These are phyloP conservation scores for Podarcis lilfordi DNA, from an alignment of 2,797 vertebrate species.

Conservation along the genomic window DNA sequence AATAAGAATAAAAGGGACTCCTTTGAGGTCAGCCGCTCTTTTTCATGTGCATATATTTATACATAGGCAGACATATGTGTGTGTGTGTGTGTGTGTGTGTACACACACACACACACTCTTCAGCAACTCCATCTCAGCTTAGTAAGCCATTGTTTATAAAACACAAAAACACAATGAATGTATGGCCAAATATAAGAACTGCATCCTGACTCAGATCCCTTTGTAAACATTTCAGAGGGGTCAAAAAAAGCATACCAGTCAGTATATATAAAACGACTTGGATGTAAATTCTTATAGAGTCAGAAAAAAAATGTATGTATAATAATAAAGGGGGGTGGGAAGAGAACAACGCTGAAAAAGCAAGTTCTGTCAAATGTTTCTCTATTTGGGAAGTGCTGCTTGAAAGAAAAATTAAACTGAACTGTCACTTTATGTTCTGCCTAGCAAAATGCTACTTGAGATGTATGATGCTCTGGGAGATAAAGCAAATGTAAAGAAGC, in stretches of 20 bases:
- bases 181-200: conserved; percentile 35
- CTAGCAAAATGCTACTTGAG: neutral
- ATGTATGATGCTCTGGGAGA: neutral
- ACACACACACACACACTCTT: conserved; percentile 50
- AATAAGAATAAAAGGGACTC: conserved; percentile 35
- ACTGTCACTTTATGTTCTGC: conserved; percentile 35
- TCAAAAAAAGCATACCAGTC: conserved; percentile 19
- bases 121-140: conserved; percentile 61
- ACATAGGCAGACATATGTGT: too few species aligned
- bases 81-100: too few species aligned
- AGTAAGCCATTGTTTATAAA: conserved; percentile 69
- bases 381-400: conserved; percentile 27
- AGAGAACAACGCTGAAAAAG: conserved; percentile 43
- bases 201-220: conserved; percentile 1
- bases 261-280: conserved; percentile 33
- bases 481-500: neutral
- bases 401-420: conserved; percentile 33
- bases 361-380: conserved; percentile 62
- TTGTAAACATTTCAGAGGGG: conserved; percentile 57
- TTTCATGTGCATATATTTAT: conserved; percentile 22
- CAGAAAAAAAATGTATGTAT: conserved; percentile 57
- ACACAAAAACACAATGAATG: conserved; percentile 33
- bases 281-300: conserved; percentile 53
- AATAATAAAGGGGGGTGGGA: conserved; percentile 70
- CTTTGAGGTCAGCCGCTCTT: conserved; percentile 47